Evolutionary conservation across 2,888 invertebrate genomes (phyloP), one percentile per base, ranked within the genome.

Genomic region (Thymelicus sylvestris): DNA sequence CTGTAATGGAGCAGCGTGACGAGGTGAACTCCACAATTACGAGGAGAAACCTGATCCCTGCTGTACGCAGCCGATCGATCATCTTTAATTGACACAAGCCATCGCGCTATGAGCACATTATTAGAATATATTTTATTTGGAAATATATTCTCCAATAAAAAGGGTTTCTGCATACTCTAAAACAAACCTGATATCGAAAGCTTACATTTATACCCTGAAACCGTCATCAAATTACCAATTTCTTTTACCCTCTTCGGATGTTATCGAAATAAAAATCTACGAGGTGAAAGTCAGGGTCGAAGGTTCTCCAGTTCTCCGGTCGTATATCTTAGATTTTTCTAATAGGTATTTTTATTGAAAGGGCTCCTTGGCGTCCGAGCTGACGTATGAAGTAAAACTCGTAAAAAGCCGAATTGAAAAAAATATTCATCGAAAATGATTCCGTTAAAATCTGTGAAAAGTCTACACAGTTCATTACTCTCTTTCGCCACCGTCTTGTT

Each of bases 401-500:
- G 52, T 64, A 70, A 57, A 31, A 59, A 24, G 38, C 57, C 48
- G 8, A 60, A 65, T 31, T 31, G 38, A 64, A 44, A 8, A 24
- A 59, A 55, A 47, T n/a, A 57, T 47, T 64, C 67, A 64, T 72
- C 47, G 63, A 73, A 72, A 6, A 76, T 19, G 38, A 62, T 73
- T 74, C 67, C 66, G 66, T 59, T 75, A 72, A 71, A 69, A 44
- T 72, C 41, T 39, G 13, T 48, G 10, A 8, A 13, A 44, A 59
- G 39, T 57, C 59, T 59, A 13, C 50, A 72, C 71, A 68, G 73
- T 83, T 80, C 82, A 85, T 79, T 79, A 80, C 81, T 68, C 69
- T 72, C 77, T 79, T 73, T 55, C 67, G 24, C 31, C 62, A 63
- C 13, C 63, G 60, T 69, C 62, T 67, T 66, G 67, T 73, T 59